Conservation (phyloP, 2,888 invertebrate species). For the Xanthorhoe spadicearia region DNA sequence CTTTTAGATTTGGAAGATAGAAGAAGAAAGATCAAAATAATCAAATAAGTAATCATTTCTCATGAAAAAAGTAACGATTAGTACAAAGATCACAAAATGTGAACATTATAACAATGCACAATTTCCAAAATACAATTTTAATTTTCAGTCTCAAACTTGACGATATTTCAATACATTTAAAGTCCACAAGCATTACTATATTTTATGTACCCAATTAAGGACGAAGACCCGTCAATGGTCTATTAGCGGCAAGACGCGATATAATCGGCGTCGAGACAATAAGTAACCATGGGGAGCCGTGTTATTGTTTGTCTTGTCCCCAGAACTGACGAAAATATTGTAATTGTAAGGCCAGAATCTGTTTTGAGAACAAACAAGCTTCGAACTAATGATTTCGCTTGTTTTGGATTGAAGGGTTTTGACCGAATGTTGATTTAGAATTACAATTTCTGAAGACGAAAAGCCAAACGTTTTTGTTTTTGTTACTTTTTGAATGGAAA, state of each 20-base stretch:
- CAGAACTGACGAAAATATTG: constrained; percentile 72
- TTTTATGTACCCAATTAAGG: constrained; percentile 53
- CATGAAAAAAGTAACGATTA: no score
- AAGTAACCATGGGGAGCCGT: constrained; percentile 69
- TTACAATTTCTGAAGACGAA: neutral
- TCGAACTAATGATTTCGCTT: constrained; percentile 11
- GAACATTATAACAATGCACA: no score
- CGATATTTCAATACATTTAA: no score
- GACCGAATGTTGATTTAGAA: neutral
- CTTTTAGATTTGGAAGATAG: no score
- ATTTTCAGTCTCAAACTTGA: no score
- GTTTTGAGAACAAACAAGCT: constrained; percentile 15
- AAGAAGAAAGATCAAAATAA: no score
- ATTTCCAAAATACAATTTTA: no score
- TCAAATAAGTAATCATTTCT: no score
- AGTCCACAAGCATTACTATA: neutral
- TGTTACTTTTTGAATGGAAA: neutral
- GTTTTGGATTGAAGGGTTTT: neutral
- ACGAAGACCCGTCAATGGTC: constrained; percentile 64
- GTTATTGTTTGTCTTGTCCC: constrained; percentile 75
- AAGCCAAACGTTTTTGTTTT: neutral
- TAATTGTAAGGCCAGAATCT: constrained; percentile 46
- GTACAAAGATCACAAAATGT: no score
- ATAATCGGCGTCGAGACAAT: constrained; percentile 75
- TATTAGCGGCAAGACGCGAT: constrained; percentile 72